Base-by-base conservation (phyloP, 1,140 invertebrate genomes). In the Diachasmimorpha longicaudata region DNA sequence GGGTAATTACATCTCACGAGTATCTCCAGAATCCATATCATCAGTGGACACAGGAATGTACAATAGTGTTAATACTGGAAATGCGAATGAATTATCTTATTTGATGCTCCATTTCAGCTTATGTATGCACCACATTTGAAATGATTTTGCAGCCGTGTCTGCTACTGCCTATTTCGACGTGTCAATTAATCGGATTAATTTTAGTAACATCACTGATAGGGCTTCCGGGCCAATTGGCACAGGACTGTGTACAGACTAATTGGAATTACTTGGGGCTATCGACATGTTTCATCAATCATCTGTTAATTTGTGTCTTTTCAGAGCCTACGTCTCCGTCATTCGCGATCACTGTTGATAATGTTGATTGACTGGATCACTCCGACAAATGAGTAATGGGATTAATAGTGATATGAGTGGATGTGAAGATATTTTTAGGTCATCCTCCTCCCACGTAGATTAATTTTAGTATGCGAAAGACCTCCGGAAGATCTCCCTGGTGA, bases 121-220 rank as follows among this genome's bases (percentile, higher is more conserved):
- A 46, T 46, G 48, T 52, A 14, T 16, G 48, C 6, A 16, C n/a
- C 1, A 4, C 6, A 52, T 52, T 52, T 52, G n/a, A 3, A n/a
- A 19, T 16, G 2, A 52, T 52, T 52, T 52, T 52, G 9, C 14
- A 52, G 48, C 48, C 44, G n/a, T 46, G 44, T 46, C 44, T 52
- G 48, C 19, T 52, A 31, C 48, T 19, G 48, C 11, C 46, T 13
- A 70, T 69, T 42, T 21, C 11, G 48, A 67, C 36, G 63, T 44
- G 58, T 72, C 70, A 52, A 75, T 75, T 70, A 70, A 70, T 36
- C 36, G 68, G 74, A 75, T 75, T 75, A 39, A 75, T 70, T 31
- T 52, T 46, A 68, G 68, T 70, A 36, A 52, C 67, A 75, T 70
- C 46, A 52, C 14, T 19, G 67, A 70, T 63, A 70, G 55, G n/a